These are phyloP conservation scores for Panagrolaimus sp. DNA, from an alignment of 1,140 invertebrate species.

Conservation along the genomic window DNA sequence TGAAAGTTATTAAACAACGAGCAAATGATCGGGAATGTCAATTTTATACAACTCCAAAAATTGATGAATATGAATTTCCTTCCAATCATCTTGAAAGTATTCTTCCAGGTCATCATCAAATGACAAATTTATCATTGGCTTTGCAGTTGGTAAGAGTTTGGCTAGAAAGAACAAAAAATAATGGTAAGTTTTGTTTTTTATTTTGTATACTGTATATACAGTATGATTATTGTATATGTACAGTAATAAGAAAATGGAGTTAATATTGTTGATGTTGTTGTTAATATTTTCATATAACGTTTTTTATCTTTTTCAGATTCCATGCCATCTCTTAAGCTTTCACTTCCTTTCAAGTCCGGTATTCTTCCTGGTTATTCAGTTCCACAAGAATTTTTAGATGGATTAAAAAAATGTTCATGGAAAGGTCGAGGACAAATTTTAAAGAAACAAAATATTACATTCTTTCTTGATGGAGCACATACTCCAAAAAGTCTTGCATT, in stretches of 20 bases:
- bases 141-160: constrained; percentile 49
- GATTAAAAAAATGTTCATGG: constrained; percentile 58
- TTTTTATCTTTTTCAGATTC: not conserved
- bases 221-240: too few relatives aligned
- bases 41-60: constrained; percentile 26
- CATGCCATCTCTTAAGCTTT: constrained; percentile 15
- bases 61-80: constrained; percentile 37
- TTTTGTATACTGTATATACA: too few relatives aligned
- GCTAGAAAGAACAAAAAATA: constrained; percentile 32
- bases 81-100: constrained; percentile 22
- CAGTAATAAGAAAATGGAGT: too few relatives aligned
- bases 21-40: constrained; percentile 64
- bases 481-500: constrained; percentile 79
- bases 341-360: not conserved
- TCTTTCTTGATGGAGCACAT: constrained; percentile 89
- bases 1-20: constrained; percentile 69
- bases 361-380: constrained; percentile 19
- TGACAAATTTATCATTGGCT: constrained; percentile 49
- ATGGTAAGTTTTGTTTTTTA: not conserved
- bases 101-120: constrained; percentile 47
- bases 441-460: constrained; percentile 61
- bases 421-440: constrained; percentile 64
- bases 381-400: constrained; percentile 44
- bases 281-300: too few relatives aligned
- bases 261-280: too few relatives aligned